Conservation (phyloP, 2,113 vertebrate genomes). For the Microtus montanus region DNA sequence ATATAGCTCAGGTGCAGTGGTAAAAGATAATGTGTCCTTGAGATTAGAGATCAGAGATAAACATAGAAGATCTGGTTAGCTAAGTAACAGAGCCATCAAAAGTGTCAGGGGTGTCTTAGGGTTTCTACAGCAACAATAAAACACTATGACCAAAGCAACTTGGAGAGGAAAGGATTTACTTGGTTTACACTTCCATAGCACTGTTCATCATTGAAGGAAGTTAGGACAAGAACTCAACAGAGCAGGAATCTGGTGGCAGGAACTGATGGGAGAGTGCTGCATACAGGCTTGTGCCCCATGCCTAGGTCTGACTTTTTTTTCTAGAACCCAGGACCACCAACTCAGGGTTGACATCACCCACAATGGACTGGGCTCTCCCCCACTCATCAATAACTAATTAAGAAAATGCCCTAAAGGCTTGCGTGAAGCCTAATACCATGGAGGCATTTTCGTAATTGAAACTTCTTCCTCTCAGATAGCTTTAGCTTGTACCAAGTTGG, state of each 20-base stretch:
- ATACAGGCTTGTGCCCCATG: neutral
- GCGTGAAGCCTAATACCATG: neutral
- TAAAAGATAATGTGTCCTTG: neutral
- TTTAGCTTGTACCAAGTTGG: neutral
- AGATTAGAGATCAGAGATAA: neutral
- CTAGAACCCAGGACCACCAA: neutral
- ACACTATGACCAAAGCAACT: neutral
- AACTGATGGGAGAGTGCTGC: neutral
- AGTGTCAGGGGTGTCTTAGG: neutral
- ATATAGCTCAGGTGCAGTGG: too few relatives aligned
- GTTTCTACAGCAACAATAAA: neutral
- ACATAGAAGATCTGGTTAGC: rapidly evolving
- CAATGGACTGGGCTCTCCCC: neutral
- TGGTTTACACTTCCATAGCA: neutral
- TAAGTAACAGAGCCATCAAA: too few relatives aligned
- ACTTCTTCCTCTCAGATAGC: neutral
- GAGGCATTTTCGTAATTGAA: neutral
- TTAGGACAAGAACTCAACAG: neutral
- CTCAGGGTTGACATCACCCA: neutral
- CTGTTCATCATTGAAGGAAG: neutral
- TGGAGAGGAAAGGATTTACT: neutral
- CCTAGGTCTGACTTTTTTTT: neutral
- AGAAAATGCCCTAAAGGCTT: neutral
- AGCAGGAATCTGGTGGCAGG: rapidly evolving
- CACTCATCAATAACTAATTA: neutral